These are phyloP conservation scores for Alauda arvensis DNA, from an alignment of 2,797 vertebrate species.

Conservation along the genomic window DNA sequence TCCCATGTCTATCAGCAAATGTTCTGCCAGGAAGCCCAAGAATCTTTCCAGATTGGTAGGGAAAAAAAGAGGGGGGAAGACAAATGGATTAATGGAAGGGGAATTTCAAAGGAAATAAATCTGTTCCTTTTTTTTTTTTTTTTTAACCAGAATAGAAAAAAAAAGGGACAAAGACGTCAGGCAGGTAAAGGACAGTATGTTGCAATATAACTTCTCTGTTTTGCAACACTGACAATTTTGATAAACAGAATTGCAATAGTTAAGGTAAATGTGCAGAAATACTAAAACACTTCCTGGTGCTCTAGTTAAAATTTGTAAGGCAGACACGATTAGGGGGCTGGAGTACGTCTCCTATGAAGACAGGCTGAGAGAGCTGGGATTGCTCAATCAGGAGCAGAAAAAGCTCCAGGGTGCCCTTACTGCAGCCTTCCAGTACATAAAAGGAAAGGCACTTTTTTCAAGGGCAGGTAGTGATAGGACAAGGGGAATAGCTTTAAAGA, in stretches of 20 bases:
- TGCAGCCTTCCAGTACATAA: not conserved
- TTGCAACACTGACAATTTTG: not conserved
- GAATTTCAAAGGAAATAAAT: not conserved
- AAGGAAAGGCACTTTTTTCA: not conserved
- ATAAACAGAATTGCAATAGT: not conserved
- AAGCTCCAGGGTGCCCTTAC: not conserved
- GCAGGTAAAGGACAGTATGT: not conserved
- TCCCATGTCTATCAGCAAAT: not conserved
- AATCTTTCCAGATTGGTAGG: not conserved
- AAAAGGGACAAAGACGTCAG: not conserved
- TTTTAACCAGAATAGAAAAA: not conserved
- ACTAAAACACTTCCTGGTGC: not conserved
- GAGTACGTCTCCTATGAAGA: not conserved
- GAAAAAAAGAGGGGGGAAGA: rapidly evolving
- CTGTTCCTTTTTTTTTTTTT: not conserved
- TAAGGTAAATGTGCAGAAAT: not conserved
- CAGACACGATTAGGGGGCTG: not conserved
- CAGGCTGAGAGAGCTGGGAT: not conserved
- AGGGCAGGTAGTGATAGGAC: not conserved
- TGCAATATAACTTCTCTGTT: not conserved
- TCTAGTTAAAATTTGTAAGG: not conserved
- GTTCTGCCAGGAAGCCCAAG: not conserved
- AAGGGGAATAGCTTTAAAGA: not conserved
- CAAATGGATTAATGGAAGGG: not conserved
- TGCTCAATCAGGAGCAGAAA: not conserved